A percentile compares a stretch with the other conserved stretches of the same genome.
Conservation (phyloP, 2,113 vertebrate species). For the Marcusenius ussheri region DNA sequence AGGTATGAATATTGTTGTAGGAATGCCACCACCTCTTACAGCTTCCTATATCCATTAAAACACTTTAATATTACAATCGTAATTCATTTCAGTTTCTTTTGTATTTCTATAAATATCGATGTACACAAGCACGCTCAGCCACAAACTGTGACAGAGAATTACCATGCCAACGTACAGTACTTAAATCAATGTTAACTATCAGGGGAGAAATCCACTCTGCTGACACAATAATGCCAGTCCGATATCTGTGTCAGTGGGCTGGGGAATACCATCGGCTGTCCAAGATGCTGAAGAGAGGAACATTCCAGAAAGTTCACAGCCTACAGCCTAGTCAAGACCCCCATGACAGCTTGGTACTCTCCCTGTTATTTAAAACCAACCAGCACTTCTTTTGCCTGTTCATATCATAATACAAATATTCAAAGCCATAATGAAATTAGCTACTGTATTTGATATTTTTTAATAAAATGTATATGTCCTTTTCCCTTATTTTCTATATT, state of each 20-base stretch:
- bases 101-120: neutral
- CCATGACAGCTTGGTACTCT: neutral
- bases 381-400: neutral
- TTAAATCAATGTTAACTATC: constrained; percentile 27
- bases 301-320: neutral
- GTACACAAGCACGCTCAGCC: neutral
- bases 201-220: constrained; percentile 22
- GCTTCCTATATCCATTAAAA: neutral
- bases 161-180: neutral
- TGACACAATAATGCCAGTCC: constrained; percentile 32
- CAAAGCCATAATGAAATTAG: neutral
- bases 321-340: neutral
- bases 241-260: constrained; percentile 39
- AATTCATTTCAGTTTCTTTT: neutral
- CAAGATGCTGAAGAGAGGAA: neutral
- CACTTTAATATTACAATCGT: neutral
- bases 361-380: neutral
- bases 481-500: neutral
- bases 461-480: neutral
- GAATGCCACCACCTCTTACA: neutral
- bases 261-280: constrained; percentile 14
- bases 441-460: neutral
- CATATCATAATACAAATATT: neutral
- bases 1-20: neutral
- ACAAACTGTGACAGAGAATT: neutral